Evolutionary conservation across 2,113 vertebrate species (phyloP), one percentile per base, ranked within the genome.

Genomic region (Megaleporinus macrocephalus): DNA sequence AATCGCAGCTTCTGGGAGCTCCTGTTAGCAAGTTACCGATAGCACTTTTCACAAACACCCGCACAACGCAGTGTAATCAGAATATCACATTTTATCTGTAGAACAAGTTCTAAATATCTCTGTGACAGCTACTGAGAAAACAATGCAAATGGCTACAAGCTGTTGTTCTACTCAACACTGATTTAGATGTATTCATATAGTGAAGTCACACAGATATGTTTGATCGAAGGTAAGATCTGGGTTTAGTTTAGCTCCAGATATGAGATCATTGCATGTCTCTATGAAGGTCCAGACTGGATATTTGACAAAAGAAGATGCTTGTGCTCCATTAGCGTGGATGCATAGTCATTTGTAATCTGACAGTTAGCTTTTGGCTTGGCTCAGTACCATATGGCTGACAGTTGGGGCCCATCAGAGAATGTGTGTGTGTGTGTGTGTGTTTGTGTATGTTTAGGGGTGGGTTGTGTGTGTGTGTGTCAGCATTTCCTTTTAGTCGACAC

Each of bases 271-370:
- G 41, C 7, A n/a, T 47, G 65, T 71, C 16, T 15, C 0, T 47
- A 20, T 18, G 33, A 12, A 12, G 62, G 4, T 30, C 26, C 41
- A 62, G 55, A 72, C 71, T 22, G 33, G 30, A 61, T 29, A 51
- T 59, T 57, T 73, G 24, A 33, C 36, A 33, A 51, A 57, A 12
- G 15, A 36, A 70, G 5, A 12, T 44, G 15, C 5, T 29, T 80
- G 26, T 55, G 24, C 13, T 63, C 24, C 12, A 30, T 61, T 72
- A 49, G 24, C 11, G 24, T 1, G 6, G 14, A 22, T 47, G 18
- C 57, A 73, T 26, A 24, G 66, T 44, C 14, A 13, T 51, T 72
- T 49, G 68, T 30, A 80, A 62, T 30, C 70, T 63, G 20, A 73
- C 70, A 51, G 41, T 55, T 79, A 33, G 36, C 41, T 70, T 24